phyloP scores from a whole-genome alignment of 2,113 vertebrate genomes.

The Nannobrachium achirus region DNA sequence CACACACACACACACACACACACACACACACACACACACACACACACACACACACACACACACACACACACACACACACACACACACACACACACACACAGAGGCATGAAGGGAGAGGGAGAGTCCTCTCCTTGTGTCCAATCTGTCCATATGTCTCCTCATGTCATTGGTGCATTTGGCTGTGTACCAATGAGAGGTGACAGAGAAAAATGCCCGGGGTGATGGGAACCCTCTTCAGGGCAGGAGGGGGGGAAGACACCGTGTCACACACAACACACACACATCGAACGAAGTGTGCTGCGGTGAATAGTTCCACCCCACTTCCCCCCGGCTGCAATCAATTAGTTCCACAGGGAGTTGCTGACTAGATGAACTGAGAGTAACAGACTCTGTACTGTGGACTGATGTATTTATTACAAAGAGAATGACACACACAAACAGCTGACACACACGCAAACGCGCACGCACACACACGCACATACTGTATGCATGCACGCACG shows the following conservation, averaged over 20 bases:
- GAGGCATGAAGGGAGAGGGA: background rate
- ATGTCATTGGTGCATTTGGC: conserved; percentile 19
- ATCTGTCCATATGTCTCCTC: conserved; percentile 3
- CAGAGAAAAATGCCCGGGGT: conserved; percentile 31
- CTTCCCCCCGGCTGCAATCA: conserved; percentile 12
- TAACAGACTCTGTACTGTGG: conserved; percentile 34
- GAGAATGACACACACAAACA: conserved; percentile 21
- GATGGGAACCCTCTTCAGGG: conserved; percentile 43
- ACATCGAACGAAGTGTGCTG: background rate
- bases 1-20: background rate
- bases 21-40: conserved; percentile 2
- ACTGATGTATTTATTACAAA: conserved; percentile 54
- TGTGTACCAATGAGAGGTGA: conserved; percentile 29
- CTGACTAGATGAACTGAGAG: conserved; percentile 36
- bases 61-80: conserved; percentile 1
- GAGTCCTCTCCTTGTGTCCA: conserved; percentile 6
- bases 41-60: conserved; percentile 9
- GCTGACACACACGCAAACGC: background rate
- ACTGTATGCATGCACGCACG: background rate
- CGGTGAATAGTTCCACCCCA: conserved; percentile 2
- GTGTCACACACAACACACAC: too few species aligned
- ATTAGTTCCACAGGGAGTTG: conserved; percentile 26
- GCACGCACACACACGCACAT: conserved; percentile 1
- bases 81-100: background rate
- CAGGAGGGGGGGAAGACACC: background rate